Conservation (phyloP, 2,797 vertebrate species). For the Schizopygopsis malacanthus region DNA sequence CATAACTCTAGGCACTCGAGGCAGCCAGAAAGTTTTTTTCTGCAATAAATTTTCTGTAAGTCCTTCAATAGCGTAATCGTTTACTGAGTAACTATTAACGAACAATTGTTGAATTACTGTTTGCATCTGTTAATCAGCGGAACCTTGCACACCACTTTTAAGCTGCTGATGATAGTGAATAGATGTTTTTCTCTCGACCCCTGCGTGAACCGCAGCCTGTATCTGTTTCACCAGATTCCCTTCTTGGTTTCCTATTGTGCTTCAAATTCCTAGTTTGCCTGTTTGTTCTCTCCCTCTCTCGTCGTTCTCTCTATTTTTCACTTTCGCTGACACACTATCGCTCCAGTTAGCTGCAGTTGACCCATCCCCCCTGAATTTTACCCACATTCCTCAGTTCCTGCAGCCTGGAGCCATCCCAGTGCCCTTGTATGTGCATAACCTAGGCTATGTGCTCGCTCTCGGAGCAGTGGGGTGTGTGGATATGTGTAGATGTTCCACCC, state of each 20-base stretch:
- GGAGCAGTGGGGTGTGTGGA: slow-evolving; percentile 38
- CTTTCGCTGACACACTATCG: slow-evolving; percentile 49
- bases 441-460: slow-evolving; percentile 41
- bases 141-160: neutral
- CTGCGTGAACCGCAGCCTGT: neutral
- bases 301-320: slow-evolving; percentile 26
- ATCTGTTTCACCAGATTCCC: slow-evolving; percentile 31
- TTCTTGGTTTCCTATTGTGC: slow-evolving; percentile 58
- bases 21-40: neutral
- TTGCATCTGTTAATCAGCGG: neutral
- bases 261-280: slow-evolving; percentile 57
- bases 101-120: slow-evolving; percentile 1
- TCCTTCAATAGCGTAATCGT: neutral
- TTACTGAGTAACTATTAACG: neutral
- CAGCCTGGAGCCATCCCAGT: slow-evolving; percentile 46
- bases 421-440: slow-evolving; percentile 59
- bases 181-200: slow-evolving; percentile 19
- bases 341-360: slow-evolving; percentile 44
- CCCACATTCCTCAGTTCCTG: slow-evolving; percentile 61
- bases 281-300: slow-evolving; percentile 40
- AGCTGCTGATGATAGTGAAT: slow-evolving; percentile 18
- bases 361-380: slow-evolving; percentile 45
- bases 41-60: neutral
- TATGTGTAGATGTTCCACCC: slow-evolving; percentile 40
- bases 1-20: neutral